phyloP scores from a whole-genome alignment of 2,888 invertebrate genomes.

The Dichetophora obliterata region DNA sequence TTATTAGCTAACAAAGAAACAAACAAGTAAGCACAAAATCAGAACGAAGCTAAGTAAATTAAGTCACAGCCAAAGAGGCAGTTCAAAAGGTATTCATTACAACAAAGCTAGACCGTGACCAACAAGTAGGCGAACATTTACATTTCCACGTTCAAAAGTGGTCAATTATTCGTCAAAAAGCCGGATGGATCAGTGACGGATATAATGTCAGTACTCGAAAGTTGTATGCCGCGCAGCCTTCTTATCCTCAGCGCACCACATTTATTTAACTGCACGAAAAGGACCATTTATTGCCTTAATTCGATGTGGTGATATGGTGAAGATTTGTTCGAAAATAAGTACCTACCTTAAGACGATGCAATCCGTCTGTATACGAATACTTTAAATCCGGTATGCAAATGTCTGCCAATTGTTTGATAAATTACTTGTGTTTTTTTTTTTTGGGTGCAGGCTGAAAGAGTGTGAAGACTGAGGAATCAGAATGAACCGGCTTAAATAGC shows the following conservation, averaged over 20 bases:
- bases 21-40: neutral
- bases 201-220: neutral
- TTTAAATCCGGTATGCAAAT: slow-evolving; percentile 51
- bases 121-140: slow-evolving; percentile 47
- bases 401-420: slow-evolving; percentile 60
- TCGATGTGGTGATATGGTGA: slow-evolving; percentile 40
- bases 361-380: slow-evolving; percentile 6
- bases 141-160: slow-evolving; percentile 37
- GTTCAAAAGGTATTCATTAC: neutral
- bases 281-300: slow-evolving; percentile 25
- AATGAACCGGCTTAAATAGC: too few relatives aligned
- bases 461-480: too few relatives aligned
- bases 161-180: slow-evolving; percentile 21
- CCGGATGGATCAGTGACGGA: neutral
- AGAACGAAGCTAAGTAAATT: neutral
- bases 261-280: slow-evolving; percentile 6
- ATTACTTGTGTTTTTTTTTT: slow-evolving; percentile 47
- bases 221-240: slow-evolving; percentile 4
- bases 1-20: neutral
- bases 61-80: neutral
- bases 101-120: neutral
- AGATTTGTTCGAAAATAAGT: neutral
- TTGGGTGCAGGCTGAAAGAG: too few relatives aligned
- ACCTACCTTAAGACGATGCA: slow-evolving; percentile 34
- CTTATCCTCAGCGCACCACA: slow-evolving; percentile 39